Base-by-base conservation (phyloP, 2,113 vertebrate species). In the Leptocoma aspasia region DNA sequence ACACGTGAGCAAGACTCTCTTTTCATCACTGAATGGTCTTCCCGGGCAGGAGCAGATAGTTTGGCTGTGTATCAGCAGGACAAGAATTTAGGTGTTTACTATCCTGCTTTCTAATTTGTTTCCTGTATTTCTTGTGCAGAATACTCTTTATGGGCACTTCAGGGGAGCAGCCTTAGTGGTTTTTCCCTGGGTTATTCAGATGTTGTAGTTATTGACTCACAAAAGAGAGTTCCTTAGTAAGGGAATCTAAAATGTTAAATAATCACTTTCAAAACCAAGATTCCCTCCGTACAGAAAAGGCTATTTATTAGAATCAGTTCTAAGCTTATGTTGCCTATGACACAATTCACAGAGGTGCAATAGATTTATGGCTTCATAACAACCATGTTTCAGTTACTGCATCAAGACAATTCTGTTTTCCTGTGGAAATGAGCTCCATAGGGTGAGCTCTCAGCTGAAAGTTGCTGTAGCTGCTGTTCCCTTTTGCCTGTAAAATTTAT, bases 111-210 rank as follows among this genome's bases (percentile, higher is more conserved):
- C 42, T 80, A 33, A 47, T 88, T 86, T 89, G 20, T 59, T 91
- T 73, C 81, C 63, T 91, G 15, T 89, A 31, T 79, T 91, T 94
- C 35, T 24, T 63, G 60, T 56, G 41, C 82, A 95, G 56, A 94
- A 86, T 78, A 39, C 15, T 83, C 66, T 50, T 86, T 70, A 45
- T 42, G 66, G 39, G 31, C 47, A 9, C 37, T 56, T 52, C 23
- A 75, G 60, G 33, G 52, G 47, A 81, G n/a, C 57, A 76, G 19
- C 69, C 50, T 44, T 35, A 33, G 45, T 0, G 1, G 6, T 57
- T 30, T 84, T 89, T 79, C 53, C 27, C 19, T 28, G 41, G 28
- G 31, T 94, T 92, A 26, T 49, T 94, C 71, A 78, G 60, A 60
- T 20, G 4, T 52, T 70, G 47, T 70, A 59, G 41, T 50, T 93